These are phyloP conservation scores for Drosophila rubida DNA, from an alignment of 2,888 invertebrate species.

Conservation along the genomic window DNA sequence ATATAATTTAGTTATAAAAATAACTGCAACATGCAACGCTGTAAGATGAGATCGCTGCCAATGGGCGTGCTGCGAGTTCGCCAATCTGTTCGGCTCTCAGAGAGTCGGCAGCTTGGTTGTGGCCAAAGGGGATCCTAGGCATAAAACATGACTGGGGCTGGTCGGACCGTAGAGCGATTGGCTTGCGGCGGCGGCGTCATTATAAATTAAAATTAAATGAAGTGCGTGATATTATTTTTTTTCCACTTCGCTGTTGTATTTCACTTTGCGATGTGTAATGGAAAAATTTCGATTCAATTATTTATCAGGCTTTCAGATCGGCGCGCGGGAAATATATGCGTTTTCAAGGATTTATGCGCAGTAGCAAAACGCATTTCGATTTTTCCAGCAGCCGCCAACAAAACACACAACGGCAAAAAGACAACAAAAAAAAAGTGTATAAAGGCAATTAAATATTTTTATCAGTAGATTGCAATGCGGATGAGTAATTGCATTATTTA, in stretches of 20 bases:
- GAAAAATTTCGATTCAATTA: slow-evolving; percentile 81
- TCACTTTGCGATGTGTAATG: slow-evolving; percentile 40
- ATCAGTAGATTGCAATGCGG: slow-evolving; percentile 74
- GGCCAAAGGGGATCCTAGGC: slow-evolving; percentile 44
- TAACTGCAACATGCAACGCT: slow-evolving; percentile 75
- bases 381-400: slow-evolving; percentile 36
- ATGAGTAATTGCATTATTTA: slow-evolving; percentile 82
- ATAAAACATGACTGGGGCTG: slow-evolving; percentile 50
- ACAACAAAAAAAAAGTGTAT: slow-evolving; percentile 42
- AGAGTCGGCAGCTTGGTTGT: slow-evolving; percentile 14
- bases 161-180: not conserved
- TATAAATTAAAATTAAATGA: slow-evolving; percentile 80
- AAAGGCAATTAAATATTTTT: slow-evolving; percentile 80
- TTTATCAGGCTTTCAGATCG: slow-evolving; percentile 71
- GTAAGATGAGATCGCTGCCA: slow-evolving; percentile 75
- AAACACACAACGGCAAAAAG: slow-evolving; percentile 5
- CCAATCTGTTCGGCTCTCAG: slow-evolving; percentile 17
- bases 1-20: slow-evolving; percentile 84
- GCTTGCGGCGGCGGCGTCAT: slow-evolving; percentile 61
- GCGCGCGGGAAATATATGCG: slow-evolving; percentile 30
- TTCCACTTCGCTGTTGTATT: not conserved
- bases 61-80: slow-evolving; percentile 39
- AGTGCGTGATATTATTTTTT: slow-evolving; percentile 68
- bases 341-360: slow-evolving; percentile 66
- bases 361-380: slow-evolving; percentile 72